Conservation (phyloP, 2,797 vertebrate genomes). For the Vipera latastei region DNA sequence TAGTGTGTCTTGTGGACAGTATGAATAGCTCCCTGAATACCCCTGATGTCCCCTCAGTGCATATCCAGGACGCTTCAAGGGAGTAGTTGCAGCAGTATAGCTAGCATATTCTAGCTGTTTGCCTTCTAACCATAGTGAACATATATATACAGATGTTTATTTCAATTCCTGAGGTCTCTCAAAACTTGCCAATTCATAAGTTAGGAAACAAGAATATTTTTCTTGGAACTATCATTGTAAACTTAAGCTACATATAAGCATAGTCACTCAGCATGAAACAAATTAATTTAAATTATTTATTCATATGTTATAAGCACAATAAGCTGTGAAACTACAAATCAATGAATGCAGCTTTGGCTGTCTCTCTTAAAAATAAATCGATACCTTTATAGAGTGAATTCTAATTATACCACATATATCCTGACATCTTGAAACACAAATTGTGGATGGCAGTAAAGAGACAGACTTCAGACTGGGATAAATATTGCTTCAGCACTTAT, state of each 20-base stretch:
- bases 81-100: not conserved
- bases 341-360: not conserved
- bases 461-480: not conserved
- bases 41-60: not conserved
- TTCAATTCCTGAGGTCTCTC: not conserved
- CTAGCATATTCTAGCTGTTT: not conserved
- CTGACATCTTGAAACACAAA: not conserved
- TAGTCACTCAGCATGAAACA: not conserved
- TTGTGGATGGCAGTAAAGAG: not conserved
- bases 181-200: not conserved
- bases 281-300: not conserved
- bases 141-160: not conserved
- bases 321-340: not conserved
- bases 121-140: not conserved
- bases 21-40: not conserved
- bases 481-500: not conserved
- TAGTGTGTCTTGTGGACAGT: not conserved
- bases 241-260: not conserved
- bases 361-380: not conserved
- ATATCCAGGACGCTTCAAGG: not conserved
- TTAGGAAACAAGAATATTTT: not conserved
- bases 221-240: not conserved
- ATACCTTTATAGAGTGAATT: not conserved
- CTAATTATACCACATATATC: not conserved
- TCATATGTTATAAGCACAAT: not conserved